Conservation (phyloP, 2,797 vertebrate species). For the Aldrovandia affinis region DNA sequence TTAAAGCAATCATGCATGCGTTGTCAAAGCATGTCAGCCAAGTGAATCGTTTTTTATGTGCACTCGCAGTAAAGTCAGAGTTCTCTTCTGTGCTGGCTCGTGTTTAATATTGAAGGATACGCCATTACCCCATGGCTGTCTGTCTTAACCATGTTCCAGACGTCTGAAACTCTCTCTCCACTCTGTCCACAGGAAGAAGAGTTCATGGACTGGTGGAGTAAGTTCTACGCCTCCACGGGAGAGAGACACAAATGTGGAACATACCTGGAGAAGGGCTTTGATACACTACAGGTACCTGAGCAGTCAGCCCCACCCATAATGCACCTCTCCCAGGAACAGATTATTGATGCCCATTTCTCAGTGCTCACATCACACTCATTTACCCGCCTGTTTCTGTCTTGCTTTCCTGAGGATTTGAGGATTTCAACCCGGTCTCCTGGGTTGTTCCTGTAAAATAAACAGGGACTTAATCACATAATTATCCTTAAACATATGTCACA, state of each 20-base stretch:
- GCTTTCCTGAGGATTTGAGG: neutral
- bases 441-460: neutral
- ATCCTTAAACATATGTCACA: neutral
- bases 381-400: neutral
- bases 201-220: constrained; percentile 98
- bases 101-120: no score
- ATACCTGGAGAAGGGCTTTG: constrained; percentile 89
- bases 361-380: neutral
- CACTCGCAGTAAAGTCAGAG: neutral
- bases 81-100: no score
- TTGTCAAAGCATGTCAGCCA: neutral
- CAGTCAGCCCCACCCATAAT: neutral
- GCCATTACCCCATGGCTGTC: neutral
- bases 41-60: neutral
- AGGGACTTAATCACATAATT: neutral
- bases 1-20: neutral
- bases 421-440: neutral
- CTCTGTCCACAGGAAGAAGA: constrained; percentile 83
- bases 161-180: neutral
- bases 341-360: constrained; percentile 1
- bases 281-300: constrained; percentile 83
- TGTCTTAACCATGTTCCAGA: neutral
- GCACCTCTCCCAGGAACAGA: constrained; percentile 15
- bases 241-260: constrained; percentile 86
- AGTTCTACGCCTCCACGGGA: constrained; percentile 89